Percentiles rank a stretch among this genome's conserved stretches.
Conservation (phyloP, 2,888 invertebrate species). For the Drosophila buzzatii region DNA sequence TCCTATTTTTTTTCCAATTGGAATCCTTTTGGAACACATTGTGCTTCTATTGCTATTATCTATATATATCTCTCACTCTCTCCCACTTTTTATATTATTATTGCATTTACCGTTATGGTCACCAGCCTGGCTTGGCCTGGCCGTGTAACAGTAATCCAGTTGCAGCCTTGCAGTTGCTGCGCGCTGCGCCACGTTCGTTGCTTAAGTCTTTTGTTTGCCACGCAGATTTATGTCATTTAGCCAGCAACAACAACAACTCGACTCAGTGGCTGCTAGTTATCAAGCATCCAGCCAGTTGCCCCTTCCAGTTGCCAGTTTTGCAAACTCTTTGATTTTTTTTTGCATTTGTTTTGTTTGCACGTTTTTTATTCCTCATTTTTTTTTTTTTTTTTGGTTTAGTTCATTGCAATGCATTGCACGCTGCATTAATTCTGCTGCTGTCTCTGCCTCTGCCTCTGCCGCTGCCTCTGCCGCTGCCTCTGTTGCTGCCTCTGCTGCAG, state of each 20-base stretch:
- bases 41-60: neutral
- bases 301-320: slow-evolving; percentile 48
- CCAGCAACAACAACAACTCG: slow-evolving; percentile 19
- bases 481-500: neutral
- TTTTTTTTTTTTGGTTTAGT: slow-evolving; percentile 47
- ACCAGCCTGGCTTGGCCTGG: slow-evolving; percentile 20
- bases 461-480: neutral
- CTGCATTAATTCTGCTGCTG: slow-evolving; percentile 42
- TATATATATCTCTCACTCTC: neutral
- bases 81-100: neutral
- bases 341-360: slow-evolving; percentile 36
- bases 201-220: slow-evolving; percentile 77
- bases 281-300: slow-evolving; percentile 28
- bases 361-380: slow-evolving; percentile 15
- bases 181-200: slow-evolving; percentile 69
- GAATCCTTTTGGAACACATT: neutral
- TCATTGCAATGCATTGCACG: slow-evolving; percentile 49
- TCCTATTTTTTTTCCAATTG: neutral
- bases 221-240: slow-evolving; percentile 72
- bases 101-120: slow-evolving; percentile 35
- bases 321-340: slow-evolving; percentile 45
- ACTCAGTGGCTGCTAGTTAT: slow-evolving; percentile 19
- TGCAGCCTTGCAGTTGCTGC: slow-evolving; percentile 52
- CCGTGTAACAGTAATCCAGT: slow-evolving; percentile 76
- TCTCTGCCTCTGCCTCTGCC: slow-evolving; percentile 18